Base-by-base conservation (phyloP, 2,797 vertebrate genomes). In the Protonibea diacanthus region DNA sequence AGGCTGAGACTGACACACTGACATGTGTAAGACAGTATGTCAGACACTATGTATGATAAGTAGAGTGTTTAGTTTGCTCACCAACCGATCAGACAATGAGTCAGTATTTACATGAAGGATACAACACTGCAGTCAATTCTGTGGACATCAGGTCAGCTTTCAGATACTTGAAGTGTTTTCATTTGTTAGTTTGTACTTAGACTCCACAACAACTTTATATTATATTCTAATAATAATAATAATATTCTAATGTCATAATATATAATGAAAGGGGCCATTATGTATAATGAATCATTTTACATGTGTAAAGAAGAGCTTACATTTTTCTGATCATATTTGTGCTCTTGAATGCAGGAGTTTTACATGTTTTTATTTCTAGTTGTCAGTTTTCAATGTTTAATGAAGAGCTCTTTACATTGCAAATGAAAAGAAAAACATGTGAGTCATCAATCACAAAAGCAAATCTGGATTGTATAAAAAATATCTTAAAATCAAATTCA, bases 401-500 rank as follows among this genome's bases (percentile, higher is more conserved):
- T 45, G 3, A 14, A 10, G 2, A 42, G 49, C 12, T n/a, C 1
- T 33, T 17, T 7, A 9, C 33, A 9, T 9, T 38, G 7, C 25
- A 5, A 44, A 40, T 25, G 3, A 44, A 3, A 40, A 20, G 49
- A 57, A 8, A 71, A 82, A 0, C 49, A 33, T 33, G 25, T 17
- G 47, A 78, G 79, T 48, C 11, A 71, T 42, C 44, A 85, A 82
- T 86, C 86, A 74, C 59, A 71, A 80, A 69, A 74, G 74, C 71
- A 92, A 94, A 95, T 95, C 93, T 93, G 91, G 78, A 70, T 72
- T 9, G 68, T 45, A 83, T 78, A 78, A 83, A 86, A 83, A 72
- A 77, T 57, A 74, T 81, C 73, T 85, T 72, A 21, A 90, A 92
- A 95, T 95, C 91, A 92, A 92, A 93, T 83, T 91, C 83, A 86